Base-by-base conservation (phyloP, 2,113 vertebrate species). In the Ranitomeya imitator region DNA sequence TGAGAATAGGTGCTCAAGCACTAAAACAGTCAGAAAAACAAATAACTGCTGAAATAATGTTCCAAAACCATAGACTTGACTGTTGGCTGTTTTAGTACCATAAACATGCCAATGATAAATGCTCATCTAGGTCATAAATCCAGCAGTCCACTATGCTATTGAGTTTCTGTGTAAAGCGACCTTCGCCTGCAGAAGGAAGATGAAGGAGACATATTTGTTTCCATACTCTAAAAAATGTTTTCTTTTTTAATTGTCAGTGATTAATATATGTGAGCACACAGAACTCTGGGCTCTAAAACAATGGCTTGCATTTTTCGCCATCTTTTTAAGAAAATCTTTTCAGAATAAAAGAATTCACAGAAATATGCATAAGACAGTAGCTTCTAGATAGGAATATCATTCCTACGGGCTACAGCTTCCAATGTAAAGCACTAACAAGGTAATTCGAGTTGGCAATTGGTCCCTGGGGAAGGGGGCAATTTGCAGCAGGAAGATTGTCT, bases 401-500 rank as follows among this genome's bases (percentile, higher is more conserved):
- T 63, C 61, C 60, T 79, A 9, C 19, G 52, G 61, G 85, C 85
- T 31, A 69, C n/a, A 86, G 60, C 60, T 54, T 78, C 57, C 55
- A 79, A 59, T 86, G 76, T 51, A 69, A 86, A 86, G 65, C 61
- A 65, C 76, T 79, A 86, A 69, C 57, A 86, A 65, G 77, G 85
- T 69, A 86, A 86, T 86, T 86, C 80, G 85, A 80, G 51, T 69
- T 79, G 77, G n/a, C 60, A 80, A 80, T 69, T 79, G 21, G 51
- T 79, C 77, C 77, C 85, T 54, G 13, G 26, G 16, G 85, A 57
- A 55, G 67, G 85, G 61, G 37, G 77, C 60, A 63, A 86, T 86
- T 80, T 79, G 76, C 76, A 79, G 51, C 45, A 67, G 77, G 76
- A 86, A 86, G 76, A 67, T 78, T 86, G 73, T 86, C 73, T 86